phyloP scores from a whole-genome alignment of 1,140 invertebrate genomes.

The Drosophila truncata region DNA sequence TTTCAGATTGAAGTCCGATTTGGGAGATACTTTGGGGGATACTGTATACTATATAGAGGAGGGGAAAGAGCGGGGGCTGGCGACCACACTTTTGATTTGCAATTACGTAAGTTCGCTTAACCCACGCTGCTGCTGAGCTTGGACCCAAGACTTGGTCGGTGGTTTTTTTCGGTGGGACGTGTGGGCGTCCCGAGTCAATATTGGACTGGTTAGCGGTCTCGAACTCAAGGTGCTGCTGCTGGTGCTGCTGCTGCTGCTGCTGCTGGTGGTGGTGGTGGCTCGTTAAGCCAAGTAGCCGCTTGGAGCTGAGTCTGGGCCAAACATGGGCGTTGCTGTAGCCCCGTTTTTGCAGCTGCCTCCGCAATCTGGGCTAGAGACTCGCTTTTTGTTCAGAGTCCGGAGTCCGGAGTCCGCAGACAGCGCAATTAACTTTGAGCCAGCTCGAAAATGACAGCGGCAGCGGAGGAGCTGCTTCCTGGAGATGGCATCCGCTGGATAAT shows the following conservation, averaged over 20 bases:
- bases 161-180: constrained; percentile 26
- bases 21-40: constrained; percentile 7
- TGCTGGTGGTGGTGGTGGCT: constrained; percentile 27
- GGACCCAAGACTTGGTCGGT: constrained; percentile 22
- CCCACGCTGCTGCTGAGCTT: constrained; percentile 23
- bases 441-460: constrained; percentile 62
- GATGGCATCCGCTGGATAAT: constrained; percentile 53
- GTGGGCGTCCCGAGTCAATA: constrained; percentile 42
- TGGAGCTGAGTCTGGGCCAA: constrained; percentile 44
- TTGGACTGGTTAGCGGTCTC: constrained; percentile 36
- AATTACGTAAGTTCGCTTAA: constrained; percentile 41
- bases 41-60: background rate
- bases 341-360: constrained; percentile 23
- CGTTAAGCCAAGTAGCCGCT: constrained; percentile 49
- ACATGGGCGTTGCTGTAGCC: constrained; percentile 35
- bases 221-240: constrained; percentile 36
- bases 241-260: constrained; percentile 22
- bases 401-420: constrained; percentile 21
- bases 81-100: constrained; percentile 27
- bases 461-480: constrained; percentile 51
- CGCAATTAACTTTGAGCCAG: constrained; percentile 68
- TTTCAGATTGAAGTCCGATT: constrained; percentile 20
- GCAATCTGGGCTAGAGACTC: constrained; percentile 55
- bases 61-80: background rate
- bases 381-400: constrained; percentile 22